phyloP scores from a whole-genome alignment of 2,888 invertebrate genomes.

The Xylota sylvarum region DNA sequence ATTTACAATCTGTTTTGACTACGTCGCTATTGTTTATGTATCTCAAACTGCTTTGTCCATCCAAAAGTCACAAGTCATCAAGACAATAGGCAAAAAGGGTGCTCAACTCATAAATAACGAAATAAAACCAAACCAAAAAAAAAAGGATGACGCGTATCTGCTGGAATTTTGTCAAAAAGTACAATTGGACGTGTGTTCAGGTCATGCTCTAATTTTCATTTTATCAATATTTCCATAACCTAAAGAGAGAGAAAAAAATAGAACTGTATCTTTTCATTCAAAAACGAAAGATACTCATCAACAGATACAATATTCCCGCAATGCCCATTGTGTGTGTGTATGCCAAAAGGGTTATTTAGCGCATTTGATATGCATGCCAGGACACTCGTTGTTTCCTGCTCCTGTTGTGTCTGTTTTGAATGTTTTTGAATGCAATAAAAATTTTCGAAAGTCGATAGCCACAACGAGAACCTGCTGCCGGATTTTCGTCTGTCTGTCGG shows the following conservation, averaged over 20 bases:
- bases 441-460: conserved; percentile 33
- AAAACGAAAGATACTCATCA: conserved; percentile 22
- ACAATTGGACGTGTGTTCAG: conserved; percentile 68
- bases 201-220: conserved; percentile 76
- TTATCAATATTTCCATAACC: conserved; percentile 75
- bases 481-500: conserved; percentile 54
- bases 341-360: conserved; percentile 75
- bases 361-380: conserved; percentile 76
- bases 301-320: conserved; percentile 56
- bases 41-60: conserved; percentile 23
- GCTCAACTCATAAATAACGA: conserved; percentile 60
- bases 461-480: conserved; percentile 69
- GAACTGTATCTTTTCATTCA: conserved; percentile 32
- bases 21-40: conserved; percentile 38
- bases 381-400: conserved; percentile 21
- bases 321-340: conserved; percentile 53
- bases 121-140: conserved; percentile 45
- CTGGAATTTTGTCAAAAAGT: conserved; percentile 24
- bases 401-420: conserved; percentile 72
- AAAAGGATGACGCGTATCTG: conserved; percentile 52
- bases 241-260: neutral
- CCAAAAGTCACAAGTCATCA: conserved; percentile 26
- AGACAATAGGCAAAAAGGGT: conserved; percentile 45
- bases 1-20: conserved; percentile 41
- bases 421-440: conserved; percentile 70